phyloP scores from a whole-genome alignment of 2,797 vertebrate species.

The Myotis vivesi region DNA sequence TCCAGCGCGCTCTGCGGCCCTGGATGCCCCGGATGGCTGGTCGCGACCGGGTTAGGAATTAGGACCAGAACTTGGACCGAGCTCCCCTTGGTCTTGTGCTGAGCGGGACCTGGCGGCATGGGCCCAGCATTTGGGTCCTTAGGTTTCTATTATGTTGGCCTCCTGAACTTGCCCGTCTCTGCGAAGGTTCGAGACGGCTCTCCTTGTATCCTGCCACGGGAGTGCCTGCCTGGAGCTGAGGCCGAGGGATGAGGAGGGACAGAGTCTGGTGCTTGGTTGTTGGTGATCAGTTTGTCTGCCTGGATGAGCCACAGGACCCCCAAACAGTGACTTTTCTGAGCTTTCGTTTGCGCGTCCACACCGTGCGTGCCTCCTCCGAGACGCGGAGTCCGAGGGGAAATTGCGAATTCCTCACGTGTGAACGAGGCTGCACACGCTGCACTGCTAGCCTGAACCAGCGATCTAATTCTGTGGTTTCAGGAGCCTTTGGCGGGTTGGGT shows the following conservation, averaged over 20 bases:
- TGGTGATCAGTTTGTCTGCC: no score
- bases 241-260: not conserved
- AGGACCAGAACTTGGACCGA: not conserved
- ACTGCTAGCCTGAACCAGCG: not conserved
- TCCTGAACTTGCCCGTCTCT: not conserved
- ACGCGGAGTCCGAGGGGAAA: not conserved
- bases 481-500: not conserved
- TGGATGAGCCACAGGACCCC: not conserved
- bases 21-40: not conserved
- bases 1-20: not conserved
- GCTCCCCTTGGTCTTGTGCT: not conserved
- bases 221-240: not conserved
- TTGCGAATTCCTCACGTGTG: not conserved
- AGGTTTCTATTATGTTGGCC: not conserved
- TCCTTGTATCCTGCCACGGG: not conserved
- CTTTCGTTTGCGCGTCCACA: not conserved
- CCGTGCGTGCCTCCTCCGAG: not conserved
- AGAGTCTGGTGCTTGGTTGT: not conserved
- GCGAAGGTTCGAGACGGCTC: not conserved
- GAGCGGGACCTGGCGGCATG: not conserved
- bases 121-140: not conserved
- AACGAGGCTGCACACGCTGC: not conserved
- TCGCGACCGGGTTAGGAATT: not conserved
- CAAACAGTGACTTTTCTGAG: not conserved
- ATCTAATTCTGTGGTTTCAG: not conserved